A percentile compares a stretch with the other conserved stretches of the same genome.
These are phyloP conservation scores for Oscheius onirici DNA, from an alignment of 2,888 invertebrate genomes.

Conservation along the genomic window DNA sequence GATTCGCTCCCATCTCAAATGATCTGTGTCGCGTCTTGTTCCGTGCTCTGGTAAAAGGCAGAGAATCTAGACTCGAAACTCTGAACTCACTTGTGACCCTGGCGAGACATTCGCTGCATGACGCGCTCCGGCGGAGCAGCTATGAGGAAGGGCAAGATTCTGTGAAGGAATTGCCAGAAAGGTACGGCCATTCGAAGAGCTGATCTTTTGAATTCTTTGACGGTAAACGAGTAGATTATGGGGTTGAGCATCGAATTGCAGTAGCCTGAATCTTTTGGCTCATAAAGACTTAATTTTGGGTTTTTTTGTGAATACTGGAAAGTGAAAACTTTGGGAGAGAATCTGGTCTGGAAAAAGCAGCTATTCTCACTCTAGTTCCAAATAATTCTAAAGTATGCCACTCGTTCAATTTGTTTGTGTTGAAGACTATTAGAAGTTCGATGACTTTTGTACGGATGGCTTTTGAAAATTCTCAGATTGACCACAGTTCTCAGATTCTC, in stretches of 20 bases:
- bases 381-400: no score
- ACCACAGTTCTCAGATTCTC: no score
- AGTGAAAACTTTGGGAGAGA: no score
- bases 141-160: slow-evolving; percentile 56
- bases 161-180: slow-evolving; percentile 59
- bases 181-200: slow-evolving; percentile 64
- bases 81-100: slow-evolving; percentile 36
- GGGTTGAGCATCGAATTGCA: slow-evolving; percentile 72
- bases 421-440: no score
- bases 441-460: no score
- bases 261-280: slow-evolving; percentile 68
- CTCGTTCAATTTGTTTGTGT: no score
- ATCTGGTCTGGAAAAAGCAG: no score
- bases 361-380: no score
- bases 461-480: no score
- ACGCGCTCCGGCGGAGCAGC: slow-evolving; percentile 66
- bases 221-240: slow-evolving; percentile 71
- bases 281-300: no score
- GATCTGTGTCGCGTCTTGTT: slow-evolving; percentile 44
- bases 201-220: slow-evolving; percentile 71
- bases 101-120: slow-evolving; percentile 49
- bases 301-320: no score
- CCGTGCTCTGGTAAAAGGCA: slow-evolving; percentile 16
- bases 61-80: not conserved
- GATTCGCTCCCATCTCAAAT: slow-evolving; percentile 56